Conservation (phyloP, 2,797 vertebrate species). For the Acanthurus lineatus region DNA sequence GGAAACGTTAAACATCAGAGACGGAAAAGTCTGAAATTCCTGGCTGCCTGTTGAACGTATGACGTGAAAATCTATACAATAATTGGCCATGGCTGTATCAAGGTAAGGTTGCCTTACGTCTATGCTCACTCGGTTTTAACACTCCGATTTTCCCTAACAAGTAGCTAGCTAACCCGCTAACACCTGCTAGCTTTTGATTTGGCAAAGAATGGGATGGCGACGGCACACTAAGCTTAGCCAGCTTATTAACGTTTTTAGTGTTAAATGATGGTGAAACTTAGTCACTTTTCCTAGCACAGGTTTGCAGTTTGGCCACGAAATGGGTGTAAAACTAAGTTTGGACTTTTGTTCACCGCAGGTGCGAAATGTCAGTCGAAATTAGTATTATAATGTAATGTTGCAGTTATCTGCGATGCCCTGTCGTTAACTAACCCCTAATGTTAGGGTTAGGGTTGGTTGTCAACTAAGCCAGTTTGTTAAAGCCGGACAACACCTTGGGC, state of each 20-base stretch:
- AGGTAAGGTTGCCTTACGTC: constrained; percentile 74
- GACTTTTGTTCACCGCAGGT: neutral
- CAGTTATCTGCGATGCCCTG: neutral
- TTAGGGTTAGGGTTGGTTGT: neutral
- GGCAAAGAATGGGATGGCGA: constrained; percentile 58
- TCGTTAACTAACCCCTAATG: neutral
- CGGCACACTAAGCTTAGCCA: constrained; percentile 20
- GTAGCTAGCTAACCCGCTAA: constrained; percentile 60
- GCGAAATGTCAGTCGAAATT: neutral
- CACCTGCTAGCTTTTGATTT: constrained; percentile 48
- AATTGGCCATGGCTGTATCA: constrained; percentile 84
- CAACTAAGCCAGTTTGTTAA: neutral
- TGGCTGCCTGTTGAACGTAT: constrained; percentile 63
- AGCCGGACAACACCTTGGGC: neutral
- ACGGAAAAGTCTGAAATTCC: constrained; percentile 2
- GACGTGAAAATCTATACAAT: constrained; percentile 39
- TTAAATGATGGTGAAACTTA: constrained; percentile 3
- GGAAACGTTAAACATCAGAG: constrained; percentile 17
- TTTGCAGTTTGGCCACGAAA: neutral
- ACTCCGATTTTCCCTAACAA: constrained; percentile 18
- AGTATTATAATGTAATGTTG: neutral
- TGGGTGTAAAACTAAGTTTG: neutral
- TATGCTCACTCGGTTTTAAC: neutral
- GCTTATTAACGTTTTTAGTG: neutral
- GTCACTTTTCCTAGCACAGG: neutral